Base-by-base conservation (phyloP, 1,140 invertebrate species). In the Formica selysi region DNA sequence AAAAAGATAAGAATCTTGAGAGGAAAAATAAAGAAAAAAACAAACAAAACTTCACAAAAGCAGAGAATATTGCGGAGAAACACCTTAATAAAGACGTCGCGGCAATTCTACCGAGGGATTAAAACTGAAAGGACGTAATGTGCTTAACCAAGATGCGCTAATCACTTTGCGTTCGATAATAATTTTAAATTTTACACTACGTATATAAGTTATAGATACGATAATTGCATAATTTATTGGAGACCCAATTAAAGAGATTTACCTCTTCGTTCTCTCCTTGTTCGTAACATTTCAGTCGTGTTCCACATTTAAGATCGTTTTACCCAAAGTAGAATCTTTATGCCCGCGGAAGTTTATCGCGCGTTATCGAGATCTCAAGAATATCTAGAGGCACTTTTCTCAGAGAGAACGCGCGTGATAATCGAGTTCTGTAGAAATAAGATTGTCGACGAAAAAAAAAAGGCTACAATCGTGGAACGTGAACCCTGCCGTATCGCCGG, bases 401-500 rank as follows among this genome's bases (percentile, higher is more conserved):
- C 19, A 32, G 16, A 19, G 36, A 51, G 48, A 51, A 51, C 16
- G 48, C 48, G 44, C 29, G 59, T 89, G 59, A 89, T 88, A 89
- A 89, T 89, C 57, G 65, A 88, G 62, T 89, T 64, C n/a, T 54
- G 54, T 29, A 73, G n/a, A 89, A 51, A 89, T 88, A 73, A 83
- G 76, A 89, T 89, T 85, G 76, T 65, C 64, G 51, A 61, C 32
- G 29, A 78, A 89, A 86, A 85, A 29, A 85, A 85, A 83, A 74
- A 67, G 36, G 4, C 48, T 76, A 88, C 80, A 59, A 70, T 80
- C 54, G 68, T 22, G 38, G 62, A 62, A 76, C 38, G 73, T 87
- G 59, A 67, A 41, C 10, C 26, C 48, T 32, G 10, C 38, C 48
- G 38, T 38, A 36, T 44, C 22, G 6, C 16, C 41, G 64, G 65